Evolutionary conservation across 2,797 vertebrate species (phyloP), one percentile per base, ranked within the genome.

Genomic region (Lepilemur septentrionalis): DNA sequence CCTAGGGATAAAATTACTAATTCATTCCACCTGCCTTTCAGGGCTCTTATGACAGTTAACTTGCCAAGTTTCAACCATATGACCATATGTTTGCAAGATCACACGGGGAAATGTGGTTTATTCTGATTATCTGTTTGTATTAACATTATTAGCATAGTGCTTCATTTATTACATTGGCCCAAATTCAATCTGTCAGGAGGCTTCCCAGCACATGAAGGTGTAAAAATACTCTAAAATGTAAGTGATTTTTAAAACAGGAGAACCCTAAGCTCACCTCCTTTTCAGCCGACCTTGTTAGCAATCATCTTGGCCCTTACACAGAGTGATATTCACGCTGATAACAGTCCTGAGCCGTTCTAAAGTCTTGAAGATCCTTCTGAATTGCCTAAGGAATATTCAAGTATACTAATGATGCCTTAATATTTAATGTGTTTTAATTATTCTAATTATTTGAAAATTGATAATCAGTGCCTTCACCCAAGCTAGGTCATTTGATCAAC

Each of bases 51-150:
- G 86, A 96, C 96, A 97, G 89, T 92, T 91, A 94, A 93, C 94
- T 91, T 97, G 96, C 96, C 96, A 97, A 97, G 97, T 96, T 98
- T 97, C 96, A 97, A 96, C 93, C 95, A 63, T 96, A 97, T 93
- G 93, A 94, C 95, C 94, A 94, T 96, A 96, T 97, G 97, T 94
- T 97, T 78, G 75, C 84, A 78, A 72, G 82, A 35, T 97, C 95
- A 92, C 2, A 4, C 78, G 91, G 96, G 87, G 65, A 79, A 92
- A 91, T 87, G 93, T 69, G 96, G 89, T 84, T 97, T 96, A 81
- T 96, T 95, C 69, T 83, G 93, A 89, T 93, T 94, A 83, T 91
- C 95, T 96, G 89, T 96, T 96, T 97, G 76, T 69, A 85, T 93
- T 95, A 94, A 93, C 95, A 93, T 95, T 93, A 93, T 90, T 91